phyloP scores from a whole-genome alignment of 2,888 invertebrate genomes.

The Agriopis aurantiaria region DNA sequence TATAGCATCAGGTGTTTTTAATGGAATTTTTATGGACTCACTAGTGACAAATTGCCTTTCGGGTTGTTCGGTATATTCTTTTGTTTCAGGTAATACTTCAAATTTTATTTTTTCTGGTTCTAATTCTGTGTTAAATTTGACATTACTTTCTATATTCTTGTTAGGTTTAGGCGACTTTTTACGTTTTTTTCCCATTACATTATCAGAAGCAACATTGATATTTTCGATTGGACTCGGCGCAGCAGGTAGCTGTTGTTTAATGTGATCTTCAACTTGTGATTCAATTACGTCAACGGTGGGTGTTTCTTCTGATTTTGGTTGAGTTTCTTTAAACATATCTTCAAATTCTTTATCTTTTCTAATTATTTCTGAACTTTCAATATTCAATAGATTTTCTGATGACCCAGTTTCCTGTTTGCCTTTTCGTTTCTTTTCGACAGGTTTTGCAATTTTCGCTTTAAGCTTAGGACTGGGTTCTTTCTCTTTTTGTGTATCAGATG shows the following conservation, averaged over 20 bases:
- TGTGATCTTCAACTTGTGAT: constrained; percentile 3
- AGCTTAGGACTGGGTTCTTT: constrained; percentile 55
- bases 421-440: constrained; percentile 72
- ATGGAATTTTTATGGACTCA: background rate
- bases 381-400: constrained; percentile 8
- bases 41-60: background rate
- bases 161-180: constrained; percentile 54
- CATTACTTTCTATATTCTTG: constrained; percentile 35
- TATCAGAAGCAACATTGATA: constrained; percentile 40
- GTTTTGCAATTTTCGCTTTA: constrained; percentile 73
- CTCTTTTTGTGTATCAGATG: constrained; percentile 11
- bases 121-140: constrained; percentile 18
- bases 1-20: background rate
- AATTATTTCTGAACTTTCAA: constrained; percentile 15
- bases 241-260: background rate
- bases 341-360: constrained; percentile 25
- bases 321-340: background rate
- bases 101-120: background rate
- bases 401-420: constrained; percentile 46
- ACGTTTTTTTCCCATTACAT: constrained; percentile 52
- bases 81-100: constrained; percentile 4
- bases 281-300: background rate
- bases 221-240: constrained; percentile 4
- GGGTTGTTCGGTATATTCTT: constrained; percentile 3
- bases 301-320: constrained; percentile 27